Conservation (phyloP, 92 coral and sea anemone genomes). For the Muricea muricata region DNA sequence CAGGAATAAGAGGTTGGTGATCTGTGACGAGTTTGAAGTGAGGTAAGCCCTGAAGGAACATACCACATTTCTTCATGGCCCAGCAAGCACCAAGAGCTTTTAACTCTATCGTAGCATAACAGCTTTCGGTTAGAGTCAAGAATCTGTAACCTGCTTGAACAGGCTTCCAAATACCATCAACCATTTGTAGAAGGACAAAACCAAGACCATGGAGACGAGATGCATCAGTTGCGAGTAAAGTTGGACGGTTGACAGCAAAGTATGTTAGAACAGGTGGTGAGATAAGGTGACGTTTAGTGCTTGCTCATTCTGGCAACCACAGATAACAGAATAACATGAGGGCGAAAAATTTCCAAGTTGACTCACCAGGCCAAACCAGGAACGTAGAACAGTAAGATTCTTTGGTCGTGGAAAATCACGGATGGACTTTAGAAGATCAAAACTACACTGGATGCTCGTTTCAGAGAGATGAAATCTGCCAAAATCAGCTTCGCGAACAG, state of each 20-base stretch:
- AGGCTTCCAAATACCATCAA: background rate
- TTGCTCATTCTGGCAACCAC: background rate
- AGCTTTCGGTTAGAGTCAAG: constrained; percentile 21
- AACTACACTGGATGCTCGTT: constrained; percentile 10
- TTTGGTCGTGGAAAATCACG: constrained; percentile 9
- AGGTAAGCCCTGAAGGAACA: constrained; percentile 2
- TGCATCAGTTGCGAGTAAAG: background rate
- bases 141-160: constrained; percentile 6
- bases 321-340: background rate
- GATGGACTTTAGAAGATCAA: constrained; percentile 18
- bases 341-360: constrained; percentile 36
- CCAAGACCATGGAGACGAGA: background rate
- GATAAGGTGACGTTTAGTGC: background rate
- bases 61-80: constrained; percentile 31
- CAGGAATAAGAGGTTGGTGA: constrained; percentile 28
- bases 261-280: background rate
- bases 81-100: constrained; percentile 33
- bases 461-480: too few species aligned
- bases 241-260: background rate
- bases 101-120: constrained; percentile 29
- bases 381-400: constrained; percentile 16
- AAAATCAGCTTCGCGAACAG: too few species aligned
- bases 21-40: constrained; percentile 23
- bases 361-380: constrained; percentile 46
- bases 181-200: background rate